Conservation (phyloP, 2,888 invertebrate genomes). For the Pilophorus perplexus region DNA sequence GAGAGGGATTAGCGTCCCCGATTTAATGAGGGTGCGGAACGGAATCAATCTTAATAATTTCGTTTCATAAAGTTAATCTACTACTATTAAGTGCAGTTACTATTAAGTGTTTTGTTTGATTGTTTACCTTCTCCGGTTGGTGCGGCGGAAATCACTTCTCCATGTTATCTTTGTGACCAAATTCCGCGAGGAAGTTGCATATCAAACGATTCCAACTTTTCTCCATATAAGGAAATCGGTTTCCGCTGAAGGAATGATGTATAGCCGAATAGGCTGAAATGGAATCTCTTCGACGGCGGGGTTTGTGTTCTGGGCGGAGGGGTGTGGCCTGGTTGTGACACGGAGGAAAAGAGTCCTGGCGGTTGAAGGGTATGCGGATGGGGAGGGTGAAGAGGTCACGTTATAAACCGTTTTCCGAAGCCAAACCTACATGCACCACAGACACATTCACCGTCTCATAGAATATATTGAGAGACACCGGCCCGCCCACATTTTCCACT, state of each 20-base stretch:
- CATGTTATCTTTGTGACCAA: no score
- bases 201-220: no score
- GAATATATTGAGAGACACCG: neutral
- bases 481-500: neutral
- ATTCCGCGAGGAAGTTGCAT: no score
- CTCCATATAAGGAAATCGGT: neutral
- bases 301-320: neutral
- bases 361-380: neutral
- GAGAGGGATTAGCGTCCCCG: no score
- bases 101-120: no score
- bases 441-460: neutral
- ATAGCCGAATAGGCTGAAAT: neutral
- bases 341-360: no score
- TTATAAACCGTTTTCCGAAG: neutral
- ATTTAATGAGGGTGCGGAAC: no score
- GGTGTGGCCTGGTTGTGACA: slow-evolving; percentile 11
- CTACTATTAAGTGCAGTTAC: no score
- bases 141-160: no score
- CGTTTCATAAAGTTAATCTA: no score
- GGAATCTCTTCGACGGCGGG: neutral
- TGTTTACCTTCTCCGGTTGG: no score
- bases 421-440: neutral
- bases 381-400: slow-evolving; percentile 3
- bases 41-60: no score
- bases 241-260: neutral